Base-by-base conservation (phyloP, 2,113 vertebrate genomes). In the Chlorocebus sabaeus region DNA sequence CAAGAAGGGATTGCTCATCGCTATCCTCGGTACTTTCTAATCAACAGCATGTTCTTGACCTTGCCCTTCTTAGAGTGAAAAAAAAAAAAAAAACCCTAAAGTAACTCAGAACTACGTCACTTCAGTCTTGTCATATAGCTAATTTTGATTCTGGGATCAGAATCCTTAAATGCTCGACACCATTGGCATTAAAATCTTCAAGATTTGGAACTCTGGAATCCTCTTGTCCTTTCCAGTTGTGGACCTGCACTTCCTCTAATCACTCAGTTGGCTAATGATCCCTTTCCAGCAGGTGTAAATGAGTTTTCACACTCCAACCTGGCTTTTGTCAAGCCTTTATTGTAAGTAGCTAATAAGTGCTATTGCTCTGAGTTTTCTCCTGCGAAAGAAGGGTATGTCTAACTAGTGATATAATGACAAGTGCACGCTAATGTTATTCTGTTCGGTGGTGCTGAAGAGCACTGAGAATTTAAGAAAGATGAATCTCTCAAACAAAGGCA, bases 211-310 rank as follows among this genome's bases (percentile, higher is more conserved):
- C 84, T 89, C 89, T 6, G 91, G 57, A 93, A 89, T 96, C 50
- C 84, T 97, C 86, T 50, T 52, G 52, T 92, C 97, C 97, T 97
- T 97, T 72, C 72, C 50, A 73, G 84, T 45, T 89, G 40, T 64
- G 64, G 96, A 96, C 94, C 93, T 88, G 57, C 25, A 22, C 55
- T 93, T 55, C 88, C 86, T 95, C 84, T 93, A 87, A 98, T 98
- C 96, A 84, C 88, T 98, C 97, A 97, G 96, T 96, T 95, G 90
- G 95, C 96, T 98, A 98, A 98, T 96, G 98, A 98, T 97, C 95
- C 95, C 93, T 85, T 98, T 98, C 67, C 48, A 97, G 97, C 96
- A 98, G 98, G 98, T 98, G 98, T 96, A 99, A 98, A 99, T 98
- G 98, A 99, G 93, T 98, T 98, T 99, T 98, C 97, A 96, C 97